A percentile compares a stretch with the other conserved stretches of the same genome.
Evolutionary conservation across 2,797 vertebrate genomes (phyloP).

Genomic region (Sebastolobus alascanus): DNA sequence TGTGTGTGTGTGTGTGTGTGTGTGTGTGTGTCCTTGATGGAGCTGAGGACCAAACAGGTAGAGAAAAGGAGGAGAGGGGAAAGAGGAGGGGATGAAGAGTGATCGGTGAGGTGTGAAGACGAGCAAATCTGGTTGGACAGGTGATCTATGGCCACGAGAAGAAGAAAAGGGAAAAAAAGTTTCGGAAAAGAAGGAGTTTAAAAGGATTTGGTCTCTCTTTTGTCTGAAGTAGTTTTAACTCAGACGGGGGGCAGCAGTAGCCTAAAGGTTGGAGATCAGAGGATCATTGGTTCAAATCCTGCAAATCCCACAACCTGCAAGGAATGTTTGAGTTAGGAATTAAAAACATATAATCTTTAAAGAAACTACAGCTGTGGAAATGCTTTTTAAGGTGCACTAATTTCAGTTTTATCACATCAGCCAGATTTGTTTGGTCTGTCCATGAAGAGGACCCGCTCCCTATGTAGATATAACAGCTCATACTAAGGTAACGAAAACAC

Average conservation of each 20-base stretch:
- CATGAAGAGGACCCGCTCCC: too few species aligned
- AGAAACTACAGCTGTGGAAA: conserved; percentile 34
- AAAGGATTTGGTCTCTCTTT: conserved; percentile 53
- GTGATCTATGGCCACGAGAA: conserved; percentile 61
- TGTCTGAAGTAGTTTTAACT: conserved; percentile 43
- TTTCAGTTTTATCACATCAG: neutral
- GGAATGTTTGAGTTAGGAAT: conserved; percentile 36
- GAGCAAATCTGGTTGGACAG: conserved; percentile 61
- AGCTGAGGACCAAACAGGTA: conserved; percentile 54
- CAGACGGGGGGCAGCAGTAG: conserved; percentile 20
- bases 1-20: conserved; percentile 56
- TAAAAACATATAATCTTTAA: conserved; percentile 24
- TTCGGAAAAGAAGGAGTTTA: conserved; percentile 41
- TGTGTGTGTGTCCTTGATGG: conserved; percentile 68
- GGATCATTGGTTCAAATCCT: conserved; percentile 43
- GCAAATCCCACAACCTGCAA: conserved; percentile 41
- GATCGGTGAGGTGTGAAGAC: conserved; percentile 83
- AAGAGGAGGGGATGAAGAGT: conserved; percentile 68
- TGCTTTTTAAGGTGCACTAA: neutral
- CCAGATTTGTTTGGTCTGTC: too few species aligned
- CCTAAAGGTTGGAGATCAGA: conserved; percentile 55
- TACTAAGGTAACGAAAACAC: neutral
- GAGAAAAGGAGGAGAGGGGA: conserved; percentile 25
- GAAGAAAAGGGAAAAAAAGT: conserved; percentile 13
- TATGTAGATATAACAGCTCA: neutral